A percentile compares a stretch with the other conserved stretches of the same genome.
These are phyloP conservation scores for Parasteatoda tepidariorum DNA, from an alignment of 1,140 invertebrate species.

Conservation along the genomic window DNA sequence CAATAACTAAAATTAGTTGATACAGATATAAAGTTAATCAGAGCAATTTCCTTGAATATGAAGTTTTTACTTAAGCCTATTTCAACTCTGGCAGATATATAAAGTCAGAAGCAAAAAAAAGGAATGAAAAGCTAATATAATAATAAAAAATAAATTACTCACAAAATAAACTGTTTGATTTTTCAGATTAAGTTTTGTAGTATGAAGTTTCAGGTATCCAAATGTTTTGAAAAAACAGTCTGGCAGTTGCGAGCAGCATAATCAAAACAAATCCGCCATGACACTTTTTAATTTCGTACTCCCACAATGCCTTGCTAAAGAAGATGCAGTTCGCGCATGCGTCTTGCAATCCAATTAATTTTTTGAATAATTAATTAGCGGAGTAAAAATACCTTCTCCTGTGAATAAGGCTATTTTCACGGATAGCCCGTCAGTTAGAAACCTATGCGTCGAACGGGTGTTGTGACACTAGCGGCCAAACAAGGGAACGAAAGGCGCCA, in stretches of 20 bases:
- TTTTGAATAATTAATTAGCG: constrained; percentile 62
- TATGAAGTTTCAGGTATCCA: too few species aligned
- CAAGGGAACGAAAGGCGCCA: constrained; percentile 23
- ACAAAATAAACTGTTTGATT: too few species aligned
- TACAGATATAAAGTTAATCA: too few species aligned
- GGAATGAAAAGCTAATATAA: too few species aligned
- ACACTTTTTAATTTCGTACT: constrained; percentile 3
- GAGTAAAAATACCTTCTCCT: constrained; percentile 61
- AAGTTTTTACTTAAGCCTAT: too few species aligned
- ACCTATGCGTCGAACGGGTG: constrained; percentile 14
- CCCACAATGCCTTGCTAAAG: constrained; percentile 35
- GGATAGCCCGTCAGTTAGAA: constrained; percentile 38
- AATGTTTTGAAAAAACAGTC: too few species aligned
- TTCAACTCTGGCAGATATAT: too few species aligned
- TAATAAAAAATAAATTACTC: too few species aligned
- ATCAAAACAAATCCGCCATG: constrained; percentile 16
- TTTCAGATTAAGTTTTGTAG: too few species aligned
- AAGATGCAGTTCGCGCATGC: constrained; percentile 39
- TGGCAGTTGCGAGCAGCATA: background rate
- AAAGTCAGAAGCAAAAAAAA: too few species aligned
- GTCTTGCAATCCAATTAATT: constrained; percentile 57
- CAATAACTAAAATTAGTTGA: too few species aligned
- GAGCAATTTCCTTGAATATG: too few species aligned
- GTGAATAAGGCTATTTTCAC: constrained; percentile 59
- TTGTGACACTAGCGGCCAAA: constrained; percentile 23